Evolutionary conservation across 2,797 vertebrate species (phyloP), one percentile per base, ranked within the genome.

Genomic region (Glossophaga mutica): DNA sequence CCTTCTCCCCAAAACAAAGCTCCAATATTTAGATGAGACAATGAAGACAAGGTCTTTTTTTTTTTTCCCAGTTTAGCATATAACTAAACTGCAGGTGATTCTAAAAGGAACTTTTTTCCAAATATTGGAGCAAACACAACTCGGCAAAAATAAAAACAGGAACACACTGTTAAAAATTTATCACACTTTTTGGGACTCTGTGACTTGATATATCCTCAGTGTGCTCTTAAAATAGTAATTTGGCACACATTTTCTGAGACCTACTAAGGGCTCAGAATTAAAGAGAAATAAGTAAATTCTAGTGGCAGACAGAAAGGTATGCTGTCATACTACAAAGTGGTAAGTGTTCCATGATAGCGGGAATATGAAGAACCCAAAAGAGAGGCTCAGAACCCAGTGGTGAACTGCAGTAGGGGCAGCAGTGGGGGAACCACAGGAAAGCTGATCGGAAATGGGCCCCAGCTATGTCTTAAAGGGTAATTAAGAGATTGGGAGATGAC

Each of bases 11-110:
- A 93, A 89, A 91, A 50, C 71, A 90, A 92, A 97, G 26, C 44
- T 90, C 59, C 37, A 91, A 55, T 84, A 57, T 26, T 86, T 95
- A 22, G 68, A 21, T 90, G 16, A 88, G 34, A 95, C 32, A 57
- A 93, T 82, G 57, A 96, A 79, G 57, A 90, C 90, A 11, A 67
- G 10, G 19, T 26, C 16, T 94, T 92, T 79, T 71, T 90, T 95
- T n/a, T n/a, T 91, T 92, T 44, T 93, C 91, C 79, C 78, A 7
- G 57, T 78, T 85, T 87, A 46, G 39, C 65, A 71, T 57, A n/a
- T 70, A 95, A 95, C 71, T 96, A 90, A 95, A 96, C 37, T 88
- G 19, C 14, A 95, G 46, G 12, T 95, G 44, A 93, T 94, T 96
- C n/a, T 65, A 81, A 93, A 91, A 86, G 15, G 9, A 94, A 46